Evolutionary conservation across 2,888 invertebrate genomes (phyloP).

Genomic region (Cephus pulcher): DNA sequence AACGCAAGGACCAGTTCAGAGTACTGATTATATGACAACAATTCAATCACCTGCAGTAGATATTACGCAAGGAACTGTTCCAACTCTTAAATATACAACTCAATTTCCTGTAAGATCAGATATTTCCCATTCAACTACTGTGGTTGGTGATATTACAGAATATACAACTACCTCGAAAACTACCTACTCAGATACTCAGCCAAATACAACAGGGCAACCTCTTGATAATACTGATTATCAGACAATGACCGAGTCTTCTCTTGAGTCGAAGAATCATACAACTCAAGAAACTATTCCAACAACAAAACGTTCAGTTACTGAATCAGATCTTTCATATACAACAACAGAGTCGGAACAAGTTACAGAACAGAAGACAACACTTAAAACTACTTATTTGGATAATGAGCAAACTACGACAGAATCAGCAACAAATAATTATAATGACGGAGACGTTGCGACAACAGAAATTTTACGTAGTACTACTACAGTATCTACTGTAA

Average conservation of each 20-base stretch:
- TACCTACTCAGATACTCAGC: neutral
- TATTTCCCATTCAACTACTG: no score
- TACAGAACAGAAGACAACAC: constrained; percentile 2
- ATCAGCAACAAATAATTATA: neutral
- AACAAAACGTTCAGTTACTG: neutral
- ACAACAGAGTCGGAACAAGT: neutral
- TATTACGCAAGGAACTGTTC: no score
- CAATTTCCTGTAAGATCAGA: no score
- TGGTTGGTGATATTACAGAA: no score
- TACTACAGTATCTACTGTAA: no score
- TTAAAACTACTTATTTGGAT: neutral
- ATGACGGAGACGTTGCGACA: neutral
- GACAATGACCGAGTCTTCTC: no score
- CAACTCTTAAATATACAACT: no score
- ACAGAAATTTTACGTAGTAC: neutral
- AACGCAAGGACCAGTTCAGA: no score
- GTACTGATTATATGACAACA: no score
- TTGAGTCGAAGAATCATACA: neutral
- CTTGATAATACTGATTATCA: neutral
- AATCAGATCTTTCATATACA: constrained; percentile 2
- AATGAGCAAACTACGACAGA: neutral
- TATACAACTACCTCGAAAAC: no score
- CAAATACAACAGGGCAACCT: neutral
- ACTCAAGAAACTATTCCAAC: neutral
- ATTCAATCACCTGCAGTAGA: no score